Evolutionary conservation across 2,113 vertebrate genomes (phyloP), one percentile per base, ranked within the genome.

Genomic region (Calidris pygmaea): DNA sequence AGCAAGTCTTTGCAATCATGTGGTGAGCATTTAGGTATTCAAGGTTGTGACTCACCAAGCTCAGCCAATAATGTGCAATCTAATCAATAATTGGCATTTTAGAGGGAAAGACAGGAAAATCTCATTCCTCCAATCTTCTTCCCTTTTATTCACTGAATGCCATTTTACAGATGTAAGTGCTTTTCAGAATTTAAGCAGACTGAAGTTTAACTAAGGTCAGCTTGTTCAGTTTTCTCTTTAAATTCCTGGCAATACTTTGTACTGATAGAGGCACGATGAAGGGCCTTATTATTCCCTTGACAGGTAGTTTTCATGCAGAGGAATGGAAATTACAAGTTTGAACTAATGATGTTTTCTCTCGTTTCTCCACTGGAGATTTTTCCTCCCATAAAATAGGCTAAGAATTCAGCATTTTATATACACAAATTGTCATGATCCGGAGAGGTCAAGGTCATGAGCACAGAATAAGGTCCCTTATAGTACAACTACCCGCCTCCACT

Each of bases 181-280:
- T 92, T 90, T 84, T 89, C 60, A 81, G 73, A 92, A 84, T 92
- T 84, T 81, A 58, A n/a, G 70, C 60, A 77, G 72, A 62, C 65
- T 66, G 68, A 81, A 87, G 83, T 87, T 96, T 78, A 93, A 89
- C 39, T 74, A 63, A 93, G 91, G 68, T 93, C 86, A 92, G 15
- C 16, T 74, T 89, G 24, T 89, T 95, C 94, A 89, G 47, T 89
- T 90, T 87, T 23, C 23, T 15, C 29, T 56, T 87, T 71, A 86
- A 78, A 90, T 84, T 78, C 65, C 70, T 84, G 79, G 68, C 68
- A 86, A 84, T 17, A 37, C 8, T 93, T 93, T 71, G 21, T 62
- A 15, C 12, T 71, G 29, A 43, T 74, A 47, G 29, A 87, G 39
- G n/a, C 56, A 89, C n/a, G 1, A 60, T 80, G 39, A 92, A 71